Evolutionary conservation across 1,140 invertebrate genomes (phyloP), one percentile per base, ranked within the genome.

Genomic region (Hylaeus volcanicus): DNA sequence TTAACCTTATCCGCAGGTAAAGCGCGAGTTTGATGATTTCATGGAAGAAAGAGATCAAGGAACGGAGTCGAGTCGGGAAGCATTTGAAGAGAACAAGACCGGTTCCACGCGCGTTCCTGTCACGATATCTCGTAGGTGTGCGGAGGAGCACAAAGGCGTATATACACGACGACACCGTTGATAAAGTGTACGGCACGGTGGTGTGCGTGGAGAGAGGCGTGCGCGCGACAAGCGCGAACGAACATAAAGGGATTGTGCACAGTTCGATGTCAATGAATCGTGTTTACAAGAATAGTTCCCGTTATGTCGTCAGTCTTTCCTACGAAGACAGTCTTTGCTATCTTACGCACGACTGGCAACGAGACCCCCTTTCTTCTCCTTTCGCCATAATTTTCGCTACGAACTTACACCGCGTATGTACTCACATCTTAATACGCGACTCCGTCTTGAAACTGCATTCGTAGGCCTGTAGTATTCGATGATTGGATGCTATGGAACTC

Each of bases 391-490:
- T 70, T 79, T 26, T 53, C 65, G 48, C 45, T 58, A 72, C 15
- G 39, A 58, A 58, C 56, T 60, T 3, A 68, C 45, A 68, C 53
- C 64, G 41, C 37, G 37, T 72, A 43, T 55, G 51, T 83, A 88
- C 88, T 89, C 63, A 89, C 88, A 89, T 89, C 73, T 89, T 89
- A 89, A 88, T 70, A 83, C 72, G 69, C 83, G 68, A 58, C 61
- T 66, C 71, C 68, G 15, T 75, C 65, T 68, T 71, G 66, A 81
- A 74, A 73, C 86, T 75, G 82, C 88, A 89, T 89, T 88, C 88
- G 84, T 75, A 66, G 63, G 79, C 83, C 61, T 51, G 75, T 39
- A 68, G 81, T 58, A 70, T 65, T 71, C 66, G 58, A 86, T 79
- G 81, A 26, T 83, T 58, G 41, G 68, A 77, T 48, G 75, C 11